Percentiles rank a stretch among this genome's conserved stretches.
Evolutionary conservation across 1,140 invertebrate genomes (phyloP).

Genomic region (Tetranychus cinnabarinus): DNA sequence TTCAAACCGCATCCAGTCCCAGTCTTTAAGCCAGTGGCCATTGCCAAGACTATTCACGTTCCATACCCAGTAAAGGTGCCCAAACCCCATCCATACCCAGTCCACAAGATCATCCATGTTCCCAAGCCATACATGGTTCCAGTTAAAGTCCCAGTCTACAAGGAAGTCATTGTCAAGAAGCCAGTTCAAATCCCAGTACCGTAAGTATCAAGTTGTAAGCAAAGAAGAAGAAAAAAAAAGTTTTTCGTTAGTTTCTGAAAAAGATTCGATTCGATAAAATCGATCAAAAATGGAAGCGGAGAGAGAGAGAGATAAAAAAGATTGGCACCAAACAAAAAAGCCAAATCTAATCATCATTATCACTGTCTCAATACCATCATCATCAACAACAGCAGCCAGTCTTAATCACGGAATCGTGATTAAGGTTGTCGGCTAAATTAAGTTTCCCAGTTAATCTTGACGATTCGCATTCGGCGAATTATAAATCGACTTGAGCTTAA

Average conservation of each 20-base stretch:
- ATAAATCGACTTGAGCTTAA: no score
- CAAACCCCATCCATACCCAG: conserved; percentile 14
- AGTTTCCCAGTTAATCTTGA: no score
- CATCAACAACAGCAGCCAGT: no score
- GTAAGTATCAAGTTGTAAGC: conserved; percentile 9
- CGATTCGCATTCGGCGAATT: no score
- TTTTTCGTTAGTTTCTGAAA: not conserved
- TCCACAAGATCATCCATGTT: conserved; percentile 16
- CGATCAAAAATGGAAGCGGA: not conserved
- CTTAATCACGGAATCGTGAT: no score
- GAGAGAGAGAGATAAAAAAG: no score
- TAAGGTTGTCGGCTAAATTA: no score
- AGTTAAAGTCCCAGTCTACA: conserved; percentile 17
- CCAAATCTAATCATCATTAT: no score
- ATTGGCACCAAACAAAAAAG: no score
- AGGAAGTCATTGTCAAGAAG: conserved; percentile 16
- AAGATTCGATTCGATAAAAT: not conserved
- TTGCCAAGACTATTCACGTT: conserved; percentile 14
- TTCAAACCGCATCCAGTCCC: conserved; percentile 16
- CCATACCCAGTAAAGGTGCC: conserved; percentile 13
- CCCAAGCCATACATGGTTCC: conserved; percentile 15
- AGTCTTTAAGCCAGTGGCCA: conserved; percentile 13
- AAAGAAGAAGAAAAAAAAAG: not conserved
- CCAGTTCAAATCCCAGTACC: conserved; percentile 17
- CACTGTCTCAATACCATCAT: no score